Evolutionary conservation across 2,888 invertebrate genomes (phyloP), one percentile per base, ranked within the genome.

Genomic region (Coleophora deauratella): DNA sequence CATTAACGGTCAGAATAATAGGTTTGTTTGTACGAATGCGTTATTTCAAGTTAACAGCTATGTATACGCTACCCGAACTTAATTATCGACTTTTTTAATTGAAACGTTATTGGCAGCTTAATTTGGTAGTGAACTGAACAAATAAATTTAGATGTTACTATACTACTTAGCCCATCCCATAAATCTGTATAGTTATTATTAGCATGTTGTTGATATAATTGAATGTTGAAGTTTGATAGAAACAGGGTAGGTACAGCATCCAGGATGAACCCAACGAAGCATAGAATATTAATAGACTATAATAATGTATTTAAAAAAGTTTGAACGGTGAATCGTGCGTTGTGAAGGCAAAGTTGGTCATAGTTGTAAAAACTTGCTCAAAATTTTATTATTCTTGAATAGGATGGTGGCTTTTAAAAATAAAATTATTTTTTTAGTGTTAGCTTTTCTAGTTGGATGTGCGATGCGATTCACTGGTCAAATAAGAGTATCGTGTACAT

Each of bases 221-320:
- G 59, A 61, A 62, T 57, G 66, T 66, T 67, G 59, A 63, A 50
- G 55, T 62, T 62, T 66, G 62, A 62, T 71, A 69, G 66, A 57
- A 57, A 77, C 77, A 79, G 79, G 79, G 75, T 78, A 77, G 74
- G 71, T 70, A 55, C 62, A 59, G 65, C 69, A 64, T 70, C 66
- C 64, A 70, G 67, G 66, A 66, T 66, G 69, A 75, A 58, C 72
- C 73, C 74, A 75, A 73, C 71, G 74, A 75, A 72, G 54, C 53
- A 55, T 68, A 62, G 65, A 50, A 47, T 57, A 44, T 65, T 64
- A 53, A 55, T 68, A 62, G 65, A 49, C 47, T 57, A 44, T 65
- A 65, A 47, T 50, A n/a, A n/a, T n/a, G n/a, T n/a, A n/a, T 46
- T 52, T 44, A 53, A 48, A 41, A 53, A 41, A 53, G 43, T 46